Conservation (phyloP, 2,888 invertebrate genomes). For the Cyclophora punctaria region DNA sequence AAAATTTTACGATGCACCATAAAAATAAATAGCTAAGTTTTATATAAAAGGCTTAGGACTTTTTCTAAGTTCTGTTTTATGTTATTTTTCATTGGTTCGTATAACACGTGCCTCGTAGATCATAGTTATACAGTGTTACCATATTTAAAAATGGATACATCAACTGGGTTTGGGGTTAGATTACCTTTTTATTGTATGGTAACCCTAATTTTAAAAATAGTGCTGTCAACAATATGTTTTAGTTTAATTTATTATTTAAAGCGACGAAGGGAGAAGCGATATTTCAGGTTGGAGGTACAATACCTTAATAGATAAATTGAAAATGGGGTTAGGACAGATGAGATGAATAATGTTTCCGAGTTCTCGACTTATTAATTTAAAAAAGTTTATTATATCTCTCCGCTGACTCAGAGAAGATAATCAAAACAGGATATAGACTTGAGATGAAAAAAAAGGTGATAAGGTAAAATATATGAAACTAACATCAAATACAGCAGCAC, state of each 20-base stretch:
- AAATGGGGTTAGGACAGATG: too few relatives aligned
- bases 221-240: conserved; percentile 48
- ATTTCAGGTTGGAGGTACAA: background rate
- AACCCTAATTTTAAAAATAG: conserved; percentile 46
- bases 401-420: too few relatives aligned
- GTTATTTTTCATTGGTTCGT: conserved; percentile 44
- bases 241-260: conserved; percentile 17
- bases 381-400: too few relatives aligned
- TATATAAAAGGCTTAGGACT: conserved; percentile 25
- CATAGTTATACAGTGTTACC: conserved; percentile 43
- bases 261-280: conserved; percentile 14
- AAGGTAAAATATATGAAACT: too few relatives aligned
- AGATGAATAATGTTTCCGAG: too few relatives aligned
- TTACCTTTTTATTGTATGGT: conserved; percentile 51
- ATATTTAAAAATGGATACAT: conserved; percentile 61
- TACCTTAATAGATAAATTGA: too few relatives aligned
- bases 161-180: conserved; percentile 37
- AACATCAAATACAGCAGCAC: too few relatives aligned
- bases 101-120: conserved; percentile 60
- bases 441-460: too few relatives aligned
- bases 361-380: too few relatives aligned
- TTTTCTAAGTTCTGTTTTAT: conserved; percentile 44
- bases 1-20: conserved; percentile 32
- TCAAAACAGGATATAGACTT: too few relatives aligned
- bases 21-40: conserved; percentile 34